These are phyloP conservation scores for Acipenser transmontanus DNA, from an alignment of 2,797 vertebrate genomes.

Conservation along the genomic window DNA sequence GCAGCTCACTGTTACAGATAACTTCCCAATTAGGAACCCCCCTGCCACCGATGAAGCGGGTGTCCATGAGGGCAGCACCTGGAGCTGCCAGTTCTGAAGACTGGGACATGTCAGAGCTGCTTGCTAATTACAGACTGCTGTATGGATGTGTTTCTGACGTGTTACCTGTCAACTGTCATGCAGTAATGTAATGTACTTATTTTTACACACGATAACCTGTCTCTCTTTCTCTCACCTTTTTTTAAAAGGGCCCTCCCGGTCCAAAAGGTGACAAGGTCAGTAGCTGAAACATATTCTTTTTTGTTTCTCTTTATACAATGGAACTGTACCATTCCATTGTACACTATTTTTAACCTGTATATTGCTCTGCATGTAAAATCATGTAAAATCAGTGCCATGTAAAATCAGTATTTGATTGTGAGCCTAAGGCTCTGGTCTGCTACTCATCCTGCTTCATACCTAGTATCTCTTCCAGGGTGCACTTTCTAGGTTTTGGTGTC, in stretches of 20 bases:
- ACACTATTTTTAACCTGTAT: too few relatives aligned
- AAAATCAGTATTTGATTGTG: conserved; percentile 2
- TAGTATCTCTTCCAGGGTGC: background rate
- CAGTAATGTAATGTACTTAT: background rate
- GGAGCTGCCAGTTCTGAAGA: background rate
- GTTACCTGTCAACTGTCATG: background rate
- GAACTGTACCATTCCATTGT: too few relatives aligned
- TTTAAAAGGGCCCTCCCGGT: conserved; percentile 81
- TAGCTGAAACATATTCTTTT: conserved; percentile 11
- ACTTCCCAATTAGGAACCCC: too few relatives aligned
- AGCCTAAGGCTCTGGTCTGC: background rate
- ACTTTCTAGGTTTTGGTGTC: conserved; percentile 30
- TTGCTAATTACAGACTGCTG: conserved; percentile 23
- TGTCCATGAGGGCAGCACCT: conserved; percentile 12
- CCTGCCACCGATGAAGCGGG: conserved; percentile 7
- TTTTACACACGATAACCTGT: background rate
- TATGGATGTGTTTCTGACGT: conserved; percentile 4
- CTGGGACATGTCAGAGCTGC: conserved; percentile 34
- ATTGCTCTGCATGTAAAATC: too few relatives aligned
- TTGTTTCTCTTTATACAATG: too few relatives aligned
- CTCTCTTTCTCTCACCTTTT: conserved; percentile 23
- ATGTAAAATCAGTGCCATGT: too few relatives aligned
- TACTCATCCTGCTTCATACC: background rate
- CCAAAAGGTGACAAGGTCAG: conserved; percentile 94
- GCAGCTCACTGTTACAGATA: too few relatives aligned